Evolutionary conservation across 2,888 invertebrate species (phyloP).

Genomic region (Agriotes lineatus): DNA sequence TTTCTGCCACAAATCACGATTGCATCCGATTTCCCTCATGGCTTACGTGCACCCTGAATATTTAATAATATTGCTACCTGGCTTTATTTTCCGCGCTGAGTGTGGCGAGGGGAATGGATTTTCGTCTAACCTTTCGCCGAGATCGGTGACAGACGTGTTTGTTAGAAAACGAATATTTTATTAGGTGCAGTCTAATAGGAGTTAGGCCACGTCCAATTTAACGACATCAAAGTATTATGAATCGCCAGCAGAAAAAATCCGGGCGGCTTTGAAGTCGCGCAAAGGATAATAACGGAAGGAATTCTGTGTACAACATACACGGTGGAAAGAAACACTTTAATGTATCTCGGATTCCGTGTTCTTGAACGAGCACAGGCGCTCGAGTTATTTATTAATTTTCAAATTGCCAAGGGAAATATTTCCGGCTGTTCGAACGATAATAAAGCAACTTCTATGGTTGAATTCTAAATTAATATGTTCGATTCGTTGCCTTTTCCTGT

Average conservation of each 20-base stretch:
- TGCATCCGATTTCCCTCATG: constrained; percentile 47
- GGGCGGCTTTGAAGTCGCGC: neutral
- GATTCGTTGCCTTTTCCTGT: too few relatives aligned
- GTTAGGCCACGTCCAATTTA: constrained; percentile 14
- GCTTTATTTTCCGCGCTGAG: constrained; percentile 33
- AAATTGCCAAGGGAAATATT: too few relatives aligned
- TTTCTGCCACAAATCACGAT: constrained; percentile 46
- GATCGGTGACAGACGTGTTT: neutral
- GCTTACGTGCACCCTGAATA: constrained; percentile 41
- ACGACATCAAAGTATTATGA: constrained; percentile 16
- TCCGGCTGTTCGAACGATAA: too few relatives aligned
- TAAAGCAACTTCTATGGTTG: too few relatives aligned
- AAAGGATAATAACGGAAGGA: constrained; percentile 3
- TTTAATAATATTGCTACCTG: constrained; percentile 34
- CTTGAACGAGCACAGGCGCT: neutral
- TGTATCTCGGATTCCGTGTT: neutral
- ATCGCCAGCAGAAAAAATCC: constrained; percentile 13
- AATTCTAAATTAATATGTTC: too few relatives aligned
- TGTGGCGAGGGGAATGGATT: neutral
- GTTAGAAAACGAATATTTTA: constrained; percentile 3
- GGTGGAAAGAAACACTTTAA: neutral
- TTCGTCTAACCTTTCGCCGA: neutral
- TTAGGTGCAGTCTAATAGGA: neutral
- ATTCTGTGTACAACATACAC: neutral
- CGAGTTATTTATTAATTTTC: too few relatives aligned